Conservation (phyloP, 2,113 vertebrate genomes). For the Ctenomys sociabilis region DNA sequence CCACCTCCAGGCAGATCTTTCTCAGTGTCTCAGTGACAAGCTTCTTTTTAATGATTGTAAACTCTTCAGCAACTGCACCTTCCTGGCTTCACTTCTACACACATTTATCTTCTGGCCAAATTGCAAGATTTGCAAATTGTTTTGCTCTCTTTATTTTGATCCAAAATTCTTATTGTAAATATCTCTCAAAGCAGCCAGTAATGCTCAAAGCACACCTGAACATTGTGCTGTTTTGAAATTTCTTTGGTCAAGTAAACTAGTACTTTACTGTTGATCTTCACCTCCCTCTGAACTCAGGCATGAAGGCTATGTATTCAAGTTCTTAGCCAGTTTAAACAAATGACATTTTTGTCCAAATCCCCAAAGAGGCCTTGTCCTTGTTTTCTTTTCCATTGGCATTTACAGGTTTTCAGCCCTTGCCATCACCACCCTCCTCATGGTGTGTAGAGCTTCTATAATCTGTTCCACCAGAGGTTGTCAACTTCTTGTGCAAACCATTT, state of each 20-base stretch:
- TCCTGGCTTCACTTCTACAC: not conserved
- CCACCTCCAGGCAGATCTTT: not conserved
- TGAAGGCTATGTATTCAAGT: not conserved
- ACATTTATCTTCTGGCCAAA: not conserved
- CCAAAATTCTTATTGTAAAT: not conserved
- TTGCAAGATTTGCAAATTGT: not conserved
- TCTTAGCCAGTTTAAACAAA: not conserved
- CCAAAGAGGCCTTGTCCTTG: rapidly evolving
- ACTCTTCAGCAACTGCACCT: not conserved
- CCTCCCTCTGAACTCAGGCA: not conserved
- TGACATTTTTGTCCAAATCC: not conserved
- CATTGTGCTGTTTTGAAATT: not conserved
- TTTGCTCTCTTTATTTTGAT: not conserved
- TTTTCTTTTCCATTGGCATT: not conserved
- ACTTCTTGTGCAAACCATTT: not conserved
- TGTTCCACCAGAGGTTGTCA: not conserved
- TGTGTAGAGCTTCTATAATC: not conserved
- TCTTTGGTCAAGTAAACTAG: not conserved
- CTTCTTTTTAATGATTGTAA: not conserved
- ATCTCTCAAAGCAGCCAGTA: not conserved
- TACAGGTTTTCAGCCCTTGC: not conserved
- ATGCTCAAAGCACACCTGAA: not conserved
- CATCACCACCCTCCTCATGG: not conserved
- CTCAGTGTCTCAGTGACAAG: not conserved
- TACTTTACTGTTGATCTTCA: not conserved